Evolutionary conservation across 2,888 invertebrate genomes (phyloP).

Genomic region (Embidobia sp.): DNA sequence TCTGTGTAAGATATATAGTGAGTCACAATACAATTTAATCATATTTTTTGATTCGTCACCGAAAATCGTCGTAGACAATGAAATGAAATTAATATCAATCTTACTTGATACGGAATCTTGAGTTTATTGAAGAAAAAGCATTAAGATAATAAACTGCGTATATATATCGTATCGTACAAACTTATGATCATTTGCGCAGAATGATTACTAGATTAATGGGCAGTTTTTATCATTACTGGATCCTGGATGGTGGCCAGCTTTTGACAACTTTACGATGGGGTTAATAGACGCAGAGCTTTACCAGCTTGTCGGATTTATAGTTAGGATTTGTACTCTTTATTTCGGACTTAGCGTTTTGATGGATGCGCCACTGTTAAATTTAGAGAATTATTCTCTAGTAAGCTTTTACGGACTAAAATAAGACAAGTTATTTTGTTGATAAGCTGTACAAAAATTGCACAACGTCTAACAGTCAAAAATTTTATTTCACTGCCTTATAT

Average conservation of each 20-base stretch:
- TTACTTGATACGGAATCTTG: too few species aligned
- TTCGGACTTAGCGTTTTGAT: slow-evolving; percentile 48
- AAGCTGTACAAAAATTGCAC: too few species aligned
- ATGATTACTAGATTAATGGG: slow-evolving; percentile 52
- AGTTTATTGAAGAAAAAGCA: too few species aligned
- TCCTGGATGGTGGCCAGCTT: slow-evolving; percentile 48
- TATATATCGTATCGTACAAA: slow-evolving; percentile 17
- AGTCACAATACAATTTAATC: too few species aligned
- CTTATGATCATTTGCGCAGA: slow-evolving; percentile 17
- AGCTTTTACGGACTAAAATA: slow-evolving; percentile 9
- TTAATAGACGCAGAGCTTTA: slow-evolving; percentile 58
- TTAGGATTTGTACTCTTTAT: slow-evolving; percentile 35
- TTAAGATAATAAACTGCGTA: slow-evolving; percentile 27
- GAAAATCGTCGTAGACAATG: too few species aligned
- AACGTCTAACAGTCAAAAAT: too few species aligned
- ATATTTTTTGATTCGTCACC: too few species aligned
- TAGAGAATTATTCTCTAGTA: slow-evolving; percentile 9
- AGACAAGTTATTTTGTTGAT: slow-evolving; percentile 19
- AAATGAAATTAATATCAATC: too few species aligned
- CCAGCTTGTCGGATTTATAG: slow-evolving; percentile 44
- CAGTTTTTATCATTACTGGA: slow-evolving; percentile 28
- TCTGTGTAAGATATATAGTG: too few species aligned
- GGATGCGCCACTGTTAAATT: slow-evolving; percentile 16
- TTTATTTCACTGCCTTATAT: too few species aligned
- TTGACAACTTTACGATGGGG: slow-evolving; percentile 49